Base-by-base conservation (phyloP, 2,797 vertebrate species). In the Malurus splendens region DNA sequence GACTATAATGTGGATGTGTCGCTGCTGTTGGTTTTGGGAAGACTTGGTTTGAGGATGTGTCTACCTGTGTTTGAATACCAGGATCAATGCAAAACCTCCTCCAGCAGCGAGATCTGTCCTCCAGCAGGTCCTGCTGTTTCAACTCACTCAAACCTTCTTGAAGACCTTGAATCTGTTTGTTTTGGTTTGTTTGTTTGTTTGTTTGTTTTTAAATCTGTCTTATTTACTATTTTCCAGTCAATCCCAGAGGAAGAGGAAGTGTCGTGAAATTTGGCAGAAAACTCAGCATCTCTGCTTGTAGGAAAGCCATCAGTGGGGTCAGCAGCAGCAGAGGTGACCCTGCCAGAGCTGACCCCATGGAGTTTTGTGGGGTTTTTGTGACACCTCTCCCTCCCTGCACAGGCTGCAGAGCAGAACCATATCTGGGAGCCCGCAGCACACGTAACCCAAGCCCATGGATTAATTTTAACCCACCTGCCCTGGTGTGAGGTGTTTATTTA, bases 391-490 rank as follows among this genome's bases (percentile, higher is more conserved):
- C 0, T 11, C 52, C 38, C 28, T 60, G 10, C 12, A 0, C 1
- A 0, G 3, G 22, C 32, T 54, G 66, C 1, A 2, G 45, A 41
- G 60, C 52, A 70, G 48, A 86, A 32, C 55, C 59, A 23, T 19
- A 1, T 16, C 55, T 87, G 86, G 60, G 68, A 82, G 36, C 27
- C 74, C 67, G 2, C 82, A 68, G 73, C 51, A 75, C 80, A 68
- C 33, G 0, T 22, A 78, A 32, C 16, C 64, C 33, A 15, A 38
- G 36, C 62, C 30, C 0, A 2, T 0, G 45, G n/a, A 33, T 89
- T 87, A 76, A 90, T 93, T 94, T 93, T 90, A 94, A 87, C 78
- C 27, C 4, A 9, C 9, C 80, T 57, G 11, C 50, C 67, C 39
- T 2, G 1, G 12, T 25, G 13, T 1, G 47, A 36, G 18, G 19